Conservation (phyloP, 1,140 invertebrate species). For the Drosophila lacertosa region DNA sequence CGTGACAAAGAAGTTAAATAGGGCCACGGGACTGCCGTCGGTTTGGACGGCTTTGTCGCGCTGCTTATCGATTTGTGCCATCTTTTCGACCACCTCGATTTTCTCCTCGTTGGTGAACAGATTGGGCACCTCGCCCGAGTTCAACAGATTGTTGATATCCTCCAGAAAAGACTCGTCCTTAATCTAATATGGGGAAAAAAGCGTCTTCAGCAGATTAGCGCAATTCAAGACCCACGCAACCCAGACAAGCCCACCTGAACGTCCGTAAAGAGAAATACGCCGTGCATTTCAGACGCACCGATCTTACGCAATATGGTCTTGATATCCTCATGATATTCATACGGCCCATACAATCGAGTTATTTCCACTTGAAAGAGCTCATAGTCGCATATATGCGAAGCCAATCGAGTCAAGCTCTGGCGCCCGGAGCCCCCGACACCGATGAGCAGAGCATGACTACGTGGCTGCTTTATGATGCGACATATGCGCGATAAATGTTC, state of each 20-base stretch:
- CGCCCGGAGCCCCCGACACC: constrained; percentile 96
- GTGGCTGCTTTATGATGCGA: constrained; percentile 95
- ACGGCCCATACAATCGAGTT: constrained; percentile 91
- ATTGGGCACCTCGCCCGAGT: constrained; percentile 97
- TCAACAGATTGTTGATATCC: constrained; percentile 96
- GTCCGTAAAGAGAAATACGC: constrained; percentile 96
- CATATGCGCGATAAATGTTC: constrained; percentile 97
- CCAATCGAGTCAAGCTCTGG: constrained; percentile 94
- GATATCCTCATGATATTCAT: constrained; percentile 96
- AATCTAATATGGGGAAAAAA: constrained; percentile 89
- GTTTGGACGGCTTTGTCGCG: constrained; percentile 95
- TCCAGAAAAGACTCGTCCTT: constrained; percentile 97
- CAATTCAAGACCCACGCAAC: constrained; percentile 3
- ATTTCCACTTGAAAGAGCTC: constrained; percentile 97
- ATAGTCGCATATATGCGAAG: constrained; percentile 96
- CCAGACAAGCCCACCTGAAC: constrained; percentile 87
- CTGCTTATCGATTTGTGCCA: constrained; percentile 95
- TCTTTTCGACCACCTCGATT: constrained; percentile 96
- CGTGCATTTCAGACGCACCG: constrained; percentile 93
- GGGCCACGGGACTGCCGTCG: constrained; percentile 93
- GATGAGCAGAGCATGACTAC: constrained; percentile 93
- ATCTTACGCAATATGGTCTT: constrained; percentile 92
- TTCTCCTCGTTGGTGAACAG: constrained; percentile 95
- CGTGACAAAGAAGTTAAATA: constrained; percentile 96
- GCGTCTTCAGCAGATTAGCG: constrained; percentile 48